Evolutionary conservation across 2,888 invertebrate genomes (phyloP).

Genomic region (Drosophila setosimentum): DNA sequence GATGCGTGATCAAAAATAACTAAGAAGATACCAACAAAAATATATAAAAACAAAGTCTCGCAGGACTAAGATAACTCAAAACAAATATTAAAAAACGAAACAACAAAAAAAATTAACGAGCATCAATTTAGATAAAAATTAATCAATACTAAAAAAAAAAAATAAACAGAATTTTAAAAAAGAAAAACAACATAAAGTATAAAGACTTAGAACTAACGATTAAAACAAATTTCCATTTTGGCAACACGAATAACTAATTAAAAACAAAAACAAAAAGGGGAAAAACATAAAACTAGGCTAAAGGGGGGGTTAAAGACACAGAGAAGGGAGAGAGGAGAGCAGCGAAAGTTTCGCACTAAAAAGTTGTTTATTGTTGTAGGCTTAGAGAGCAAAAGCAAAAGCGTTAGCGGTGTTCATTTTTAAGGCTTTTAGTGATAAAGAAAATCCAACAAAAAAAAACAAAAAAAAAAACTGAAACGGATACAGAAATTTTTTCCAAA

Average conservation of each 20-base stretch:
- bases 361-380: conserved; percentile 70
- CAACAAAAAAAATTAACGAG: conserved; percentile 30
- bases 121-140: conserved; percentile 61
- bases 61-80: conserved; percentile 27
- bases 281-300: conserved; percentile 18
- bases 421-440: conserved; percentile 71
- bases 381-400: conserved; percentile 51
- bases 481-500: conserved; percentile 11
- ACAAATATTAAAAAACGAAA: conserved; percentile 25
- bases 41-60: neutral
- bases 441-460: conserved; percentile 9
- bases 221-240: conserved; percentile 64
- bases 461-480: conserved; percentile 9
- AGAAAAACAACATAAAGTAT: conserved; percentile 44
- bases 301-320: neutral
- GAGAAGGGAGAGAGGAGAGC: conserved; percentile 4
- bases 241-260: conserved; percentile 33
- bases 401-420: conserved; percentile 76
- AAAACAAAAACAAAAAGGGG: conserved; percentile 13
- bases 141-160: conserved; percentile 37
- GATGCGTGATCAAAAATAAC: conserved; percentile 84
- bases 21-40: conserved; percentile 39
- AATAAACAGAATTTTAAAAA: conserved; percentile 40
- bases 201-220: conserved; percentile 54
- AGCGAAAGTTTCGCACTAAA: conserved; percentile 17